These are phyloP conservation scores for Amblyjoppa fuscipennis DNA, from an alignment of 2,888 invertebrate genomes.

Conservation along the genomic window DNA sequence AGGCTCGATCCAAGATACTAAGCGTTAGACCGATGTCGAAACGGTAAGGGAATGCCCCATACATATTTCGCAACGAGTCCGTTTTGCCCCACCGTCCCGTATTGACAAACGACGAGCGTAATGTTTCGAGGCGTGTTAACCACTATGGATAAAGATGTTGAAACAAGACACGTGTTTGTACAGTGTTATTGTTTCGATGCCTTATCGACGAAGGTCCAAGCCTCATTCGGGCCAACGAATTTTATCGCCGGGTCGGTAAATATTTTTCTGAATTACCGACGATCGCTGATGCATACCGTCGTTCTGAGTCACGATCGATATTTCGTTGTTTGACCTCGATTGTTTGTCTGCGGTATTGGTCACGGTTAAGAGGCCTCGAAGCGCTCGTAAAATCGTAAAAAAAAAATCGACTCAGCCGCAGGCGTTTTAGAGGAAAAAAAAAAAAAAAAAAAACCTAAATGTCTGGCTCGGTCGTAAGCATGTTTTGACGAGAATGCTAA, in stretches of 20 bases:
- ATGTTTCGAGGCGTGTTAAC: not conserved
- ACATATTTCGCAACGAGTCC: not conserved
- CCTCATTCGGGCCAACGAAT: not conserved
- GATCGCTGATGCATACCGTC: not conserved
- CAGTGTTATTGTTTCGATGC: not conserved
- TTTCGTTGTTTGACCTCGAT: not conserved
- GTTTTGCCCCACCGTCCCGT: not conserved
- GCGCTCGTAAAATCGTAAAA: not conserved
- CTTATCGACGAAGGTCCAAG: not conserved
- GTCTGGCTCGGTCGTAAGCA: constrained; percentile 7
- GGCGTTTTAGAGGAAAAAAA: not conserved
- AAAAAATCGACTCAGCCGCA: not conserved
- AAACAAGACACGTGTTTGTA: not conserved
- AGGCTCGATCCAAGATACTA: no score
- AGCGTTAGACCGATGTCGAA: no score
- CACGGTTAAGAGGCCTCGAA: not conserved
- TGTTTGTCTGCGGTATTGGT: not conserved
- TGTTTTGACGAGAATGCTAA: constrained; percentile 45
- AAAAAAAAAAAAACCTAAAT: constrained; percentile 5
- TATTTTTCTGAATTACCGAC: constrained; percentile 8
- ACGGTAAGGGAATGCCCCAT: not conserved
- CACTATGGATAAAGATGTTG: not conserved
- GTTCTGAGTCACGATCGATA: not conserved
- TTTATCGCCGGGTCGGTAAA: not conserved
- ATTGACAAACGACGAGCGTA: not conserved